Evolutionary conservation across 2,888 invertebrate genomes (phyloP), one percentile per base, ranked within the genome.

Genomic region (Plagodis dolabraria): DNA sequence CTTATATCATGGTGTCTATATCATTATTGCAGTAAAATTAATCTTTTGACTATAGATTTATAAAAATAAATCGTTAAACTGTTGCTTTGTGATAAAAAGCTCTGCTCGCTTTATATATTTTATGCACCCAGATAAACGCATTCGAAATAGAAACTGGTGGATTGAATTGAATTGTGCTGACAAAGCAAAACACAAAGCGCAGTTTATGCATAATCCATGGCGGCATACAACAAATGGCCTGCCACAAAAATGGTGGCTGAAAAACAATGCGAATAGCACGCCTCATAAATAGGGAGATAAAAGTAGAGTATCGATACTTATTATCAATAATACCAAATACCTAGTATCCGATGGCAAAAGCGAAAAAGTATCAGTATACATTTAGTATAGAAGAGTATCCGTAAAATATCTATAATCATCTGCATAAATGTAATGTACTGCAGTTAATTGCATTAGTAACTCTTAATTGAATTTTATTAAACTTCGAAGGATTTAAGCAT

Each of bases 221-320:
- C 49, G 38, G 22, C 34, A 33, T 47, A 60, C 38, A 47, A 57
- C 50, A 51, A 53, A 53, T 57, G 57, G 53, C 47, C 53, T 53
- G 56, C 49, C 50, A 54, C 47, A 53, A 51, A 60, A 57, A 60
- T 57, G 52, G 53, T 42, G 22, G 45, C 43, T 11, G 33, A 69
- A 79, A 79, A 80, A 80, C 76, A 80, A 78, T 76, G 65, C 58
- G 10, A 45, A 58, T 58, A 8, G 53, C 44, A 35, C n/a, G 11
- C 43, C 46, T 5, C 33, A 38, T 46, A 53, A 42, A 54, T 54
- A 54, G 54, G 34, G 40, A 11, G 12, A 10, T 40, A 40, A 10
- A 40, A 10, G 0, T 33, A 7, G 11, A 22, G 48, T 48, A 48
- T 48, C 44, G 22, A 49, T 47, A 40, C 8, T 7, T n/a, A n/a